These are phyloP conservation scores for Dusona sp. DNA, from an alignment of 2,888 invertebrate species.

Conservation along the genomic window DNA sequence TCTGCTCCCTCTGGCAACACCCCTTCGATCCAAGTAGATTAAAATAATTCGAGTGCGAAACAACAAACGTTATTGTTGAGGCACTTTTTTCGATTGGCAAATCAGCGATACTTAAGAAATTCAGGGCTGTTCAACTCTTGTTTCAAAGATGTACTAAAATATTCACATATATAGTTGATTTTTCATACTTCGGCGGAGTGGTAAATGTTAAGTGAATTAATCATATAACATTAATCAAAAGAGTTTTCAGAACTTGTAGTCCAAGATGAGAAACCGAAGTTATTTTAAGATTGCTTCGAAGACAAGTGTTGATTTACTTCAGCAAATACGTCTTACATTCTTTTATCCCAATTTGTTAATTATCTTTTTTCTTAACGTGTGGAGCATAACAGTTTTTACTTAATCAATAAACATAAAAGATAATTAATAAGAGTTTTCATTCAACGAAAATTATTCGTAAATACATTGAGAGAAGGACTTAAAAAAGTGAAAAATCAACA, in stretches of 20 bases:
- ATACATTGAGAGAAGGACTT: not conserved
- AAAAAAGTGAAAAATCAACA: not conserved
- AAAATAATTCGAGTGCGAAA: constrained; percentile 22
- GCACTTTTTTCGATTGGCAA: not conserved
- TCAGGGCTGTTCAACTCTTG: not conserved
- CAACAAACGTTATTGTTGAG: constrained; percentile 1
- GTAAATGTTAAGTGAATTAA: not conserved
- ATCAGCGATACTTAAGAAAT: not conserved
- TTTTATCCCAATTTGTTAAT: not conserved
- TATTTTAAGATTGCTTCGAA: not conserved
- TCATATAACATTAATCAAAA: not conserved
- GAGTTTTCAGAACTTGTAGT: not conserved
- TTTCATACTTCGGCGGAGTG: not conserved
- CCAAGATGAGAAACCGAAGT: not conserved
- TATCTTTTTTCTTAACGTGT: not conserved
- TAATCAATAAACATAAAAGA: not conserved
- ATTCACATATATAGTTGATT: not conserved
- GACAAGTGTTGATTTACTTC: not conserved
- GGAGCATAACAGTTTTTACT: not conserved
- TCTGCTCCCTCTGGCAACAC: not conserved
- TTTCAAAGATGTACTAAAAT: not conserved
- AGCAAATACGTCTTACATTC: not conserved
- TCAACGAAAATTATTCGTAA: not conserved
- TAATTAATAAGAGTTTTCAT: not conserved
- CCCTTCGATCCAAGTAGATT: constrained; percentile 28